phyloP scores from a whole-genome alignment of 2,113 vertebrate genomes.

The Chelonoidis abingdonii region DNA sequence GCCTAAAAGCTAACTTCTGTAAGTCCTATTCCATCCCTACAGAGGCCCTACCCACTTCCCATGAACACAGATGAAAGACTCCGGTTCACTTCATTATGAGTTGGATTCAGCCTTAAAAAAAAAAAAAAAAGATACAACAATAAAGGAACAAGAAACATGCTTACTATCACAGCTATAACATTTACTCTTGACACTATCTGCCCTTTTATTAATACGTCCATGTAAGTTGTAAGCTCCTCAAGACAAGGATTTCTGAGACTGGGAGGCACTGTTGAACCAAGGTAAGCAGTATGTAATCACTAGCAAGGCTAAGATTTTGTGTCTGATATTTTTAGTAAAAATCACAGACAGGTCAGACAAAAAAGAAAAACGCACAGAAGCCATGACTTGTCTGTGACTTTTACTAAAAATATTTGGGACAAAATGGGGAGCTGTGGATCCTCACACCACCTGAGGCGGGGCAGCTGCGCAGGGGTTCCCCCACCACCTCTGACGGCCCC shows the following conservation, averaged over 20 bases:
- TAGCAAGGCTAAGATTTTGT: background rate
- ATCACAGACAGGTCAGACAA: no score
- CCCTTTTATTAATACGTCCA: background rate
- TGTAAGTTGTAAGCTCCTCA: background rate
- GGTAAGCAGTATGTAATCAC: background rate
- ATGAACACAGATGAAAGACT: background rate
- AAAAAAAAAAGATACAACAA: background rate
- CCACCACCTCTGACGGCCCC: no score
- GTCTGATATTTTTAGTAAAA: no score
- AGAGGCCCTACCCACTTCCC: background rate
- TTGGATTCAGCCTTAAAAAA: background rate
- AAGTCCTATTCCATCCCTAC: background rate
- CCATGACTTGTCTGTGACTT: no score
- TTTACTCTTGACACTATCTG: background rate
- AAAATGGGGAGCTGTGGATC: no score
- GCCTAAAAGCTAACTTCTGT: background rate
- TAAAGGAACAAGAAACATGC: background rate
- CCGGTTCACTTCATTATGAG: background rate
- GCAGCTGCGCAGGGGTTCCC: no score
- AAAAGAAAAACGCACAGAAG: no score
- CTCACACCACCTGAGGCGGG: no score
- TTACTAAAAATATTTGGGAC: no score
- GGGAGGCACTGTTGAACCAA: background rate
- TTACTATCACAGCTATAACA: background rate
- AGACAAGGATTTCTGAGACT: fast-evolving